These are phyloP conservation scores for Eristalis tenax DNA, from an alignment of 2,888 invertebrate genomes.

Conservation along the genomic window DNA sequence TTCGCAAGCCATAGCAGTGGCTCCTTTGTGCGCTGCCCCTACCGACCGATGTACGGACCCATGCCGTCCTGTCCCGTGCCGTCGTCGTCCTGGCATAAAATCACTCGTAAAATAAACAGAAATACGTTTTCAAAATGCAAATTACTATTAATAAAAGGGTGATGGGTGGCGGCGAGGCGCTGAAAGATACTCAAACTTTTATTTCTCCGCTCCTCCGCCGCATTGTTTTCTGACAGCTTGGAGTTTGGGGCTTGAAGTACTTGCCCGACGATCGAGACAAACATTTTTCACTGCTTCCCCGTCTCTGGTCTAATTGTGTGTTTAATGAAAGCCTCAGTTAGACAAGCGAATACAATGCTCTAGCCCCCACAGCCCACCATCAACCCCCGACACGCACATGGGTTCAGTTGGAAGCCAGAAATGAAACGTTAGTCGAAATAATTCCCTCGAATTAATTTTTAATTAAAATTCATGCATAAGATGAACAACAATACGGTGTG, in stretches of 20 bases:
- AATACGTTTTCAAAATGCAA: constrained; percentile 55
- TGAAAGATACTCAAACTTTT: neutral
- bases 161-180: neutral
- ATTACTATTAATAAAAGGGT: constrained; percentile 54
- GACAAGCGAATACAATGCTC: neutral
- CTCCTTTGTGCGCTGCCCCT: neutral
- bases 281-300: neutral
- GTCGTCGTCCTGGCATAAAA: too few species aligned
- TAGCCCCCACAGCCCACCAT: neutral
- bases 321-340: constrained; percentile 40
- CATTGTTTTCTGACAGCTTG: neutral
- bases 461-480: constrained; percentile 70
- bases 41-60: neutral
- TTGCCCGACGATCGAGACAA: neutral
- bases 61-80: neutral
- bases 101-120: constrained; percentile 43
- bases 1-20: constrained; percentile 4
- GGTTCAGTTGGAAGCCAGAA: neutral
- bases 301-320: constrained; percentile 50
- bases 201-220: neutral
- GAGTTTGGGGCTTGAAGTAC: neutral
- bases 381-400: neutral
- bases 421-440: constrained; percentile 67
- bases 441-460: constrained; percentile 68
- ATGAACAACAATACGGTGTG: constrained; percentile 33